Conservation (phyloP, 2,797 vertebrate species). For the Petrocephalus schoutedeni region DNA sequence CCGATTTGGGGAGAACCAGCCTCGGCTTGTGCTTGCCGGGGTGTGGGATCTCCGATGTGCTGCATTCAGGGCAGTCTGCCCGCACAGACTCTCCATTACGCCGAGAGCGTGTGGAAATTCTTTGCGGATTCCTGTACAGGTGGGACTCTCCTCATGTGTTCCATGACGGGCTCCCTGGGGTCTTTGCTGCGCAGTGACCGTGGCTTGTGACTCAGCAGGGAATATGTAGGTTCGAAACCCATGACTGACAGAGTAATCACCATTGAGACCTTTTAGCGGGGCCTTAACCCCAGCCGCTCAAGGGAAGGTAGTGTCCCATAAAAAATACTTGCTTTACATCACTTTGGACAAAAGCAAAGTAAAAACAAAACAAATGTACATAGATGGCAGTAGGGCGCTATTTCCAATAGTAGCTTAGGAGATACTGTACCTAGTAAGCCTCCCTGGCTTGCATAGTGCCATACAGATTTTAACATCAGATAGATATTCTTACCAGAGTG, state of each 20-base stretch:
- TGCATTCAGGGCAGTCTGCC: background rate
- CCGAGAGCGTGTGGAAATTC: background rate
- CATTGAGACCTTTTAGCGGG: background rate
- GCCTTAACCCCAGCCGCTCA: background rate
- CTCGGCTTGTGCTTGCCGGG: background rate
- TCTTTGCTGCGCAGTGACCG: background rate
- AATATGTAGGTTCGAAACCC: background rate
- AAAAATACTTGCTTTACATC: background rate
- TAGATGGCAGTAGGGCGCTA: background rate
- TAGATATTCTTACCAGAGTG: background rate
- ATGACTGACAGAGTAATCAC: background rate
- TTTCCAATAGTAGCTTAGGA: background rate
- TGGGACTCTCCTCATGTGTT: background rate
- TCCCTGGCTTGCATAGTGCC: background rate
- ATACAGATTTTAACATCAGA: background rate
- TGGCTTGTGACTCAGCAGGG: background rate
- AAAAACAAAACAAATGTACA: background rate
- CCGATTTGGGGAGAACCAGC: background rate
- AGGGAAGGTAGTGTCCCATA: background rate
- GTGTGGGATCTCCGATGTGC: background rate
- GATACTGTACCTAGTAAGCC: background rate
- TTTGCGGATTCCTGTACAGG: background rate
- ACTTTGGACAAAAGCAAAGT: background rate
- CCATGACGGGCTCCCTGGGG: background rate
- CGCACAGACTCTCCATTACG: background rate